Evolutionary conservation across 2,888 invertebrate species (phyloP).

Genomic region (Archips crataeganus): DNA sequence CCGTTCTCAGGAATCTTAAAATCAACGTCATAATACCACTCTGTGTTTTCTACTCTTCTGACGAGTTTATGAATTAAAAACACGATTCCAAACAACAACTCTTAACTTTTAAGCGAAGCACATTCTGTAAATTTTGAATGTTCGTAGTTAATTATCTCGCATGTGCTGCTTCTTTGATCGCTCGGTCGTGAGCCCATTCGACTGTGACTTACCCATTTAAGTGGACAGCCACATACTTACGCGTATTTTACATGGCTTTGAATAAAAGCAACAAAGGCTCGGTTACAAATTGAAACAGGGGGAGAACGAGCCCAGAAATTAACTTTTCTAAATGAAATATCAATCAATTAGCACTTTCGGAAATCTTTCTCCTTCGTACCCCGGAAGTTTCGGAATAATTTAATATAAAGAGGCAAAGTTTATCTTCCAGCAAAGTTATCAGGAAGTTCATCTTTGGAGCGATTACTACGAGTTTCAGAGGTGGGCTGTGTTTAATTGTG

Average conservation of each 20-base stretch:
- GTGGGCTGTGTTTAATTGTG: slow-evolving; percentile 49
- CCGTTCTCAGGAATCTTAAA: not conserved
- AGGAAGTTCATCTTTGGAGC: slow-evolving; percentile 69
- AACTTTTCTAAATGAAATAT: slow-evolving; percentile 61
- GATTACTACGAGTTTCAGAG: slow-evolving; percentile 56
- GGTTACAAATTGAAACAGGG: slow-evolving; percentile 33
- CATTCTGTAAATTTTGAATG: slow-evolving; percentile 38
- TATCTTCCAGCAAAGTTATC: slow-evolving; percentile 68
- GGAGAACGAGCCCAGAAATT: slow-evolving; percentile 45
- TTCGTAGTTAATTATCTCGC: slow-evolving; percentile 46
- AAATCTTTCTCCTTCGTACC: slow-evolving; percentile 59
- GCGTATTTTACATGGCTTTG: slow-evolving; percentile 36
- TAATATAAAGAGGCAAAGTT: slow-evolving; percentile 74
- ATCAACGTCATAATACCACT: not conserved
- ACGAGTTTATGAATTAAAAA: not conserved
- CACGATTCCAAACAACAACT: not conserved
- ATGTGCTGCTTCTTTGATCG: slow-evolving; percentile 52
- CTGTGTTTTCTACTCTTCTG: not conserved
- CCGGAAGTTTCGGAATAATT: slow-evolving; percentile 72
- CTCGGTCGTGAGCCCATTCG: slow-evolving; percentile 48
- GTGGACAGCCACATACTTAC: slow-evolving; percentile 37
- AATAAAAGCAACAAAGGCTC: slow-evolving; percentile 40
- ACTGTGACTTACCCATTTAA: slow-evolving; percentile 43
- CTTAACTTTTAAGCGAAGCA: slow-evolving; percentile 21
- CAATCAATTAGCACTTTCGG: slow-evolving; percentile 72